Conservation (phyloP, 2,888 invertebrate genomes). For the Onchidella celtica region DNA sequence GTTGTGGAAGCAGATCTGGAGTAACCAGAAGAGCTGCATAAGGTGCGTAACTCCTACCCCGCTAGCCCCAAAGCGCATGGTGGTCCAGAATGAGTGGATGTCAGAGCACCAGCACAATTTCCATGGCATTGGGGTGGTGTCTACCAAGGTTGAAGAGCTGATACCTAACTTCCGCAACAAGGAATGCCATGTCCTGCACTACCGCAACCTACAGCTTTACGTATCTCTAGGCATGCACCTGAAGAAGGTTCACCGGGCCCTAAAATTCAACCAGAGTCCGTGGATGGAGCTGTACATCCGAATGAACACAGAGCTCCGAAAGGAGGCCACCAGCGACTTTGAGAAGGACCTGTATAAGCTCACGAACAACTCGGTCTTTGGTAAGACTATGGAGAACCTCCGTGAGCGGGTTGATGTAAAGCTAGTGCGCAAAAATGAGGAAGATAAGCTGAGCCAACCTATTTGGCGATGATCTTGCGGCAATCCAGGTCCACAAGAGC, state of each 20-base stretch:
- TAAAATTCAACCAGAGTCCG: constrained; percentile 65
- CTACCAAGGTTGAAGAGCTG: background rate
- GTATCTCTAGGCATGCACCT: constrained; percentile 59
- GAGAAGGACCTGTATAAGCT: constrained; percentile 70
- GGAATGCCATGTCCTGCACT: constrained; percentile 64
- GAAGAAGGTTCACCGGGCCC: constrained; percentile 64
- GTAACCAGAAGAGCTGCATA: constrained; percentile 5
- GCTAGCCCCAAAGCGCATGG: background rate
- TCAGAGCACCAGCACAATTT: background rate
- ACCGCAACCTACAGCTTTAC: constrained; percentile 71
- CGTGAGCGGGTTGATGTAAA: background rate
- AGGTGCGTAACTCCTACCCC: background rate
- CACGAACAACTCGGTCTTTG: background rate
- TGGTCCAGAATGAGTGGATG: background rate
- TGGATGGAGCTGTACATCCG: constrained; percentile 76
- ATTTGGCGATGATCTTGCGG: background rate
- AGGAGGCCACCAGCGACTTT: constrained; percentile 70
- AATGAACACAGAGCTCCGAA: constrained; percentile 61
- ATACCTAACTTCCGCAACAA: background rate
- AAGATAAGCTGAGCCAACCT: background rate
- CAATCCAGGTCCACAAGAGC: background rate
- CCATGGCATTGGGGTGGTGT: background rate
- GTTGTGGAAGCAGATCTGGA: constrained; percentile 10
- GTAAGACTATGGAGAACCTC: constrained; percentile 27
- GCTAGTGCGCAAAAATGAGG: background rate